Evolutionary conservation across 2,797 vertebrate genomes (phyloP).

Genomic region (Premnoplex brunnescens): DNA sequence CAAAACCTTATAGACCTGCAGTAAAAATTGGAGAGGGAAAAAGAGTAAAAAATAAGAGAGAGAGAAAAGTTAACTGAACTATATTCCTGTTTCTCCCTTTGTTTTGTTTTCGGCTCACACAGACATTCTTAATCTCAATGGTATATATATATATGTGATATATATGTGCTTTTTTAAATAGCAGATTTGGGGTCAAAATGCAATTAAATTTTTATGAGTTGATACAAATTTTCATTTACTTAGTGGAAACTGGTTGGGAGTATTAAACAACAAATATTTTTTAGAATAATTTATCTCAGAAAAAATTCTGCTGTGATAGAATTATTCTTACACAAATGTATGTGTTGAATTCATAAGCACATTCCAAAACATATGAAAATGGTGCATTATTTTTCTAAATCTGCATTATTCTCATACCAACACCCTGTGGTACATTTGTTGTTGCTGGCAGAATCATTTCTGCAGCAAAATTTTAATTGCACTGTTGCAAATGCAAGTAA

Average conservation of each 20-base stretch:
- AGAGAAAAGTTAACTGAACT: background rate
- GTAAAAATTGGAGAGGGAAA: background rate
- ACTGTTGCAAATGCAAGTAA: background rate
- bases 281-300: background rate
- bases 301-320: background rate
- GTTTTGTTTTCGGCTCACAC: background rate
- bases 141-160: background rate
- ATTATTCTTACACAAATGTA: background rate
- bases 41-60: too few relatives aligned
- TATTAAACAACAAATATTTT: background rate
- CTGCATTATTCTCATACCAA: background rate
- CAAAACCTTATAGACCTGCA: background rate
- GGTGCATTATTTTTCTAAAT: background rate
- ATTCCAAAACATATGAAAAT: background rate
- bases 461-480: background rate
- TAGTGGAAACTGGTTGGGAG: background rate
- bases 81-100: background rate
- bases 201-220: background rate
- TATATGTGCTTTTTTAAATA: background rate
- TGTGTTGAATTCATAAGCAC: background rate
- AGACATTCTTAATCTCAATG: background rate
- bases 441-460: background rate
- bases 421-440: background rate
- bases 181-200: background rate
- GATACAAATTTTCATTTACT: background rate